Evolutionary conservation across 2,113 vertebrate genomes (phyloP), one percentile per base, ranked within the genome.

Genomic region (Progne subis): DNA sequence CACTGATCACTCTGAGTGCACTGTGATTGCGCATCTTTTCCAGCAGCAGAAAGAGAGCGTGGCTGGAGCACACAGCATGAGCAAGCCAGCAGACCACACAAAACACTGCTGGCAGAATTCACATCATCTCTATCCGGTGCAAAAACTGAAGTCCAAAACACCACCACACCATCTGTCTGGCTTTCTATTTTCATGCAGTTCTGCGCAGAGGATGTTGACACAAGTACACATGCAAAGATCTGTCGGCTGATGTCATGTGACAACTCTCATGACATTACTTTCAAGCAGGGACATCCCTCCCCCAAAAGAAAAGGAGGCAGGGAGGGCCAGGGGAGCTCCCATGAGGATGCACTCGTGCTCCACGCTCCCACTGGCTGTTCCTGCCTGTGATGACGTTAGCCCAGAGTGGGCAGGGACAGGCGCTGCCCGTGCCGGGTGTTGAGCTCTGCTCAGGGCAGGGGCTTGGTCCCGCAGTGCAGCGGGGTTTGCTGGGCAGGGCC

Each of bases 381-480:
- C 43, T 39, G 41, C 26, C 12, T 11, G 43, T 4, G 26, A 47
- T 12, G 43, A 25, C 0, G 0, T 25, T 9, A 43, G 64, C 65
- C n/a, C 52, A 4, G 17, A 4, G 0, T 14, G 69, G 2, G 9
- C 52, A 64, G 25, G 37, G 63, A 31, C 57, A 46, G 53, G 44
- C 1, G 0, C 28, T 72, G 80, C 59, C 59, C 15, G 18, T 18
- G 47, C 0, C 26, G 53, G 14, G 2, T 56, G 41, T 0, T 39
- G 15, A 77, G 43, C 37, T 63, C 39, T 29, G 39, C 1, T 2
- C 32, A 31, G 34, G 31, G 56, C 56, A 70, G 31, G 0, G 0
- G 44, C 3, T 8, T 46, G 26, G 32, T 14, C 6, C 17, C 46
- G 26, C 29, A 6, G 28, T 3, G 24, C 29, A 5, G 24, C 3